phyloP scores from a whole-genome alignment of 2,888 invertebrate species.

The Villa cingulata region DNA sequence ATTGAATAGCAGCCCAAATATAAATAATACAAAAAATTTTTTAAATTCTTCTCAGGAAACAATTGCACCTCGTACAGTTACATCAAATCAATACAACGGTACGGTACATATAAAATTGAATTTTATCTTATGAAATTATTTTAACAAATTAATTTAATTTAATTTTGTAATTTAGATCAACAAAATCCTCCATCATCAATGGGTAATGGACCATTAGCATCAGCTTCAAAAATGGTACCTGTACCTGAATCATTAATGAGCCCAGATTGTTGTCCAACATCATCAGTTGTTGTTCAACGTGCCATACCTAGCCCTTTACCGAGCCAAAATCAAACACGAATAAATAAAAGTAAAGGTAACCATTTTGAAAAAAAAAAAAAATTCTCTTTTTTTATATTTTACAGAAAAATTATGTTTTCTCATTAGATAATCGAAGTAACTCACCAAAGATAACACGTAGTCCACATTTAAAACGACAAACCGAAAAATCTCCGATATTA shows the following conservation, averaged over 20 bases:
- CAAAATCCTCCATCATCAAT: conserved; percentile 18
- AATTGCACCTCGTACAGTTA: conserved; percentile 29
- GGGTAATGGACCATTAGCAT: conserved; percentile 47
- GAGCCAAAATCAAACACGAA: conserved; percentile 29
- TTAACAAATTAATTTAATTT: background rate
- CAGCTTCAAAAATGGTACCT: conserved; percentile 75
- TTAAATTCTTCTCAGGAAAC: conserved; percentile 29
- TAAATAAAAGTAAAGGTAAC: conserved; percentile 31
- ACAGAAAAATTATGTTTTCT: too few species aligned
- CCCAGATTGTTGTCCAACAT: conserved; percentile 45
- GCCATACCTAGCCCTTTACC: conserved; percentile 26
- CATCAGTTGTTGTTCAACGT: conserved; percentile 28
- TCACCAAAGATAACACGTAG: conserved; percentile 31
- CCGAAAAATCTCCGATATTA: conserved; percentile 25
- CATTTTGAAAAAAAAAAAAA: background rate
- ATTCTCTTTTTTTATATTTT: conserved; percentile 5
- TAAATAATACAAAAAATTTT: conserved; percentile 22
- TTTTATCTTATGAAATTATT: background rate
- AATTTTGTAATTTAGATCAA: conserved; percentile 22
- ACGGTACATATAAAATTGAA: background rate
- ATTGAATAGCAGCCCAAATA: conserved; percentile 16
- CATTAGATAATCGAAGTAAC: conserved; percentile 29
- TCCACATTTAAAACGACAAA: conserved; percentile 24
- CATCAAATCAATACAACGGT: conserved; percentile 34
- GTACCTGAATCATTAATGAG: conserved; percentile 80